phyloP scores from a whole-genome alignment of 2,113 vertebrate species.

The Panthera leo region DNA sequence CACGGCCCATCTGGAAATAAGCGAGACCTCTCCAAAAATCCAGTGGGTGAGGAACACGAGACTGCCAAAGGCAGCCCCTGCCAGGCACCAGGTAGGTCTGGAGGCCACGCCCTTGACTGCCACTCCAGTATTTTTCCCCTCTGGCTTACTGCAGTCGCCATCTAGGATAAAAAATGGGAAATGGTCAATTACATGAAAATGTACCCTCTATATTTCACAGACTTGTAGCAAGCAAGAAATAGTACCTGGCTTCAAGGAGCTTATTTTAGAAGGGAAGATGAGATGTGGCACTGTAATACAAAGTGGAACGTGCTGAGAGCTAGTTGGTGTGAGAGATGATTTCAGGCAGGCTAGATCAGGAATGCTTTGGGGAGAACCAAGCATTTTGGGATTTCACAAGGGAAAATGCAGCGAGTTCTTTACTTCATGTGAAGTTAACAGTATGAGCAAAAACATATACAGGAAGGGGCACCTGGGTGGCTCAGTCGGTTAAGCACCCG shows the following conservation, averaged over 20 bases:
- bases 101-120: background rate
- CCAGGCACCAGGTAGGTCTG: conserved; percentile 69
- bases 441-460: background rate
- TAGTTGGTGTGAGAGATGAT: background rate
- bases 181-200: background rate
- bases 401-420: background rate
- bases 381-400: background rate
- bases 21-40: conserved; percentile 86
- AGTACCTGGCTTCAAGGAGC: background rate
- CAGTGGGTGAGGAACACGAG: conserved; percentile 84
- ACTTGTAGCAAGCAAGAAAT: background rate
- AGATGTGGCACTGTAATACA: background rate
- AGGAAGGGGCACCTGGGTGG: no score
- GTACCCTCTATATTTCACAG: background rate
- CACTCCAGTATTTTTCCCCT: conserved; percentile 3
- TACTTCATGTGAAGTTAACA: background rate
- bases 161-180: conserved; percentile 69
- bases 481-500: no score
- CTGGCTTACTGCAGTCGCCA: conserved; percentile 32
- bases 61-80: conserved; percentile 81
- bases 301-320: background rate
- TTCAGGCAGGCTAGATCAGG: background rate
- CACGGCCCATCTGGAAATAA: conserved; percentile 87
- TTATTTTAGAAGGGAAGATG: background rate
- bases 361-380: background rate